Conservation (phyloP, 2,888 invertebrate species). For the Lochmaea capreae region DNA sequence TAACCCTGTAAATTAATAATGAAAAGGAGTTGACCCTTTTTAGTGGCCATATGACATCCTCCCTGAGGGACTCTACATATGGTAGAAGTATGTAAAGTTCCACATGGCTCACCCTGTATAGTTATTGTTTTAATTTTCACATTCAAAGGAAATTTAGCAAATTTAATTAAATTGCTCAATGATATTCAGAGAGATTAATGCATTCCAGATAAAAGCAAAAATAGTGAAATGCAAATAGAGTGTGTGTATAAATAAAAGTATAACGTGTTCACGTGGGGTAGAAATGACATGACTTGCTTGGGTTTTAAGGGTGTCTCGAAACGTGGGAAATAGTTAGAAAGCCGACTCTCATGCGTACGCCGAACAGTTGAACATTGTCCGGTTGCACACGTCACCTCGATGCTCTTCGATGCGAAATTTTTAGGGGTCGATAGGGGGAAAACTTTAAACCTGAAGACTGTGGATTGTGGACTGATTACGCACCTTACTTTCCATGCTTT, state of each 20-base stretch:
- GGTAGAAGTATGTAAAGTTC: too few relatives aligned
- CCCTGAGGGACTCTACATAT: too few relatives aligned
- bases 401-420: conserved; percentile 25
- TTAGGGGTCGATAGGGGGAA: conserved; percentile 26
- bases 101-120: too few relatives aligned
- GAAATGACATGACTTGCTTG: conserved; percentile 58
- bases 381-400: conserved; percentile 54
- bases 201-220: neutral
- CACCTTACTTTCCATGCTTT: conserved; percentile 5
- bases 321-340: conserved; percentile 64
- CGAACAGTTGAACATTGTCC: conserved; percentile 52
- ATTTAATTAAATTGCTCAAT: neutral
- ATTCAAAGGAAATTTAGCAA: too few relatives aligned
- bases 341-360: conserved; percentile 62
- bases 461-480: neutral
- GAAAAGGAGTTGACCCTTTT: too few relatives aligned
- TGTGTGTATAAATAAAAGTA: conserved; percentile 23
- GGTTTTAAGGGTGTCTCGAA: conserved; percentile 58
- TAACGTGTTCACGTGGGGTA: conserved; percentile 55
- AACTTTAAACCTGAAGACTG: conserved; percentile 33
- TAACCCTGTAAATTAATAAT: too few relatives aligned
- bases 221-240: conserved; percentile 54
- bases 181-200: neutral
- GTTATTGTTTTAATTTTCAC: too few relatives aligned
- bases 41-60: too few relatives aligned